Evolutionary conservation across 2,888 invertebrate genomes (phyloP).

Genomic region (Caenorhabditis uteleia): DNA sequence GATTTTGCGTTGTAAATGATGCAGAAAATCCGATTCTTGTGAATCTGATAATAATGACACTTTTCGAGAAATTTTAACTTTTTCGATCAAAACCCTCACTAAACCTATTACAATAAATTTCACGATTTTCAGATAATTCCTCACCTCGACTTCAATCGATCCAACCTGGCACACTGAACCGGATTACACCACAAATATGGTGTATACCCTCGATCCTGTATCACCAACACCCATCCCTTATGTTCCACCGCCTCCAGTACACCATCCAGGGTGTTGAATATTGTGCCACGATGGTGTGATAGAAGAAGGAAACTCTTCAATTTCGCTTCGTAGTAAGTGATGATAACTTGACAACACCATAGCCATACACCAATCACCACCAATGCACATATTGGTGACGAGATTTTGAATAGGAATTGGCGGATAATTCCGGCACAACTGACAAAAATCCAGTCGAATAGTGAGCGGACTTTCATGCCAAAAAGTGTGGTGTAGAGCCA

Average conservation of each 20-base stretch:
- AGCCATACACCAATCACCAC: constrained; percentile 30
- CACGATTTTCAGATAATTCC: not conserved
- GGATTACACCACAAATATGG: constrained; percentile 36
- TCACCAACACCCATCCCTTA: constrained; percentile 41
- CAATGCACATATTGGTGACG: constrained; percentile 29
- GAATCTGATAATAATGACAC: too few species aligned
- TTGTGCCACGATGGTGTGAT: constrained; percentile 41
- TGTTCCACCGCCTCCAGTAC: constrained; percentile 38
- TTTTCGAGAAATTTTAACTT: too few species aligned
- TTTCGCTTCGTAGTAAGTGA: constrained; percentile 42
- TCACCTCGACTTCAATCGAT: constrained; percentile 19
- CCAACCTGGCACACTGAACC: constrained; percentile 35
- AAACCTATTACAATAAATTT: too few species aligned
- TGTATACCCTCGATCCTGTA: constrained; percentile 44
- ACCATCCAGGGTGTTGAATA: constrained; percentile 41
- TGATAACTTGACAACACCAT: constrained; percentile 32
- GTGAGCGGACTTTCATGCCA: constrained; percentile 1
- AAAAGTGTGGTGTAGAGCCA: constrained; percentile 31
- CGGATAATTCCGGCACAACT: constrained; percentile 19
- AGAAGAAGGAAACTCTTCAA: constrained; percentile 44
- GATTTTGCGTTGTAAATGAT: too few species aligned
- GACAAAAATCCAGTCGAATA: constrained; percentile 28
- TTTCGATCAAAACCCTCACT: too few species aligned
- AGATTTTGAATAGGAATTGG: constrained; percentile 31
- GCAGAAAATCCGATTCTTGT: too few species aligned